phyloP scores from a whole-genome alignment of 30 jellyfish, hydroid and myxozoan genomes.

The Chrysaora quinquecirrha region DNA sequence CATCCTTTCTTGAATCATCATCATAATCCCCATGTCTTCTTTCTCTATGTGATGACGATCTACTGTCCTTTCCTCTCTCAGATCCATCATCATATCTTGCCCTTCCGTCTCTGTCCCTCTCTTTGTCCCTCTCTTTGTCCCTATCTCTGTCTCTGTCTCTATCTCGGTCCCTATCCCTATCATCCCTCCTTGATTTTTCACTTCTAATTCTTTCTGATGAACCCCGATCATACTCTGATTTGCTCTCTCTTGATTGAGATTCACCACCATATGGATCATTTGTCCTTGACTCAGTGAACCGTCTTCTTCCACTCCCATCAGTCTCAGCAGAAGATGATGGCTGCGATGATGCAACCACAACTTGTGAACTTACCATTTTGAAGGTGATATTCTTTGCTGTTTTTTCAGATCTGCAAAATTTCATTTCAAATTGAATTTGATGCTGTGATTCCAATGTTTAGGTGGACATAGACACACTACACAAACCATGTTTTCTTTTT shows the following conservation, averaged over 20 bases:
- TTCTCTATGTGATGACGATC: neutral
- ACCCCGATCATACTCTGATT: too few species aligned
- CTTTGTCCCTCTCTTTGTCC: too few species aligned
- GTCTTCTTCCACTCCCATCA: slow-evolving; percentile 43
- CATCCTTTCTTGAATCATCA: slow-evolving; percentile 6
- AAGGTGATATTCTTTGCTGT: too few species aligned
- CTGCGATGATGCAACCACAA: slow-evolving; percentile 34
- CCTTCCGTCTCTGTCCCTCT: too few species aligned
- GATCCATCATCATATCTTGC: too few species aligned
- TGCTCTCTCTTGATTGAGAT: neutral
- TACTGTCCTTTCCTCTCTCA: neutral
- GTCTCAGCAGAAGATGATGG: slow-evolving; percentile 43
- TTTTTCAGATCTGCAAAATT: too few species aligned
- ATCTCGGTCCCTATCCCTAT: slow-evolving; percentile 63
- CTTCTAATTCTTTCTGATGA: neutral
- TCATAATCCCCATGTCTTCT: slow-evolving; percentile 17
- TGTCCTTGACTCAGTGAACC: slow-evolving; percentile 9
- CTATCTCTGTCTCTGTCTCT: too few species aligned
- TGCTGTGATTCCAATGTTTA: too few species aligned
- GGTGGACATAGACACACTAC: too few species aligned
- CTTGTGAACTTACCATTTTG: slow-evolving; percentile 49
- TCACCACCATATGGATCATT: neutral
- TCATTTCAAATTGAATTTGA: too few species aligned
- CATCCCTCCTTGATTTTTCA: slow-evolving; percentile 17
- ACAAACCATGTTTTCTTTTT: too few species aligned